phyloP scores from a whole-genome alignment of 2,888 invertebrate species.

The Drosophila neonasuta region DNA sequence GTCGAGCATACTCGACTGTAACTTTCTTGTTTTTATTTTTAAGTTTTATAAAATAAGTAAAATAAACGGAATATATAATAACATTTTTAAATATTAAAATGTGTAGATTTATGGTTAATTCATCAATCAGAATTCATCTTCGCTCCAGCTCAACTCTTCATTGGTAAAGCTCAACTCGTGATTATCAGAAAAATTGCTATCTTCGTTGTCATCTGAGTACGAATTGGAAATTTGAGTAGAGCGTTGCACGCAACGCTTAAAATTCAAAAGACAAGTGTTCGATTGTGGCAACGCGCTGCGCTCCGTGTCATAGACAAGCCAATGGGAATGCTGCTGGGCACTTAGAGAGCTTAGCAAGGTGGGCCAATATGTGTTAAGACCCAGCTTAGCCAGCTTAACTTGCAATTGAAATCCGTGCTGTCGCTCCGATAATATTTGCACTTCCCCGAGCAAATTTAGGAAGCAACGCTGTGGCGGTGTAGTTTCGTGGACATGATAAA shows the following conservation, averaged over 20 bases:
- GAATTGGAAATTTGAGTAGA: not conserved
- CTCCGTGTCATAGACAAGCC: constrained; percentile 54
- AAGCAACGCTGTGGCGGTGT: constrained; percentile 53
- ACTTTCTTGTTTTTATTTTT: no score
- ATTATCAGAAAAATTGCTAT: constrained; percentile 14
- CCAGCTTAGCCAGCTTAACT: constrained; percentile 52
- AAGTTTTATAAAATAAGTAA: no score
- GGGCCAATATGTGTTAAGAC: constrained; percentile 44
- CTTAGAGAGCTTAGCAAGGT: constrained; percentile 42
- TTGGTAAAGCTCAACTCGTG: constrained; percentile 4
- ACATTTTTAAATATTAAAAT: no score
- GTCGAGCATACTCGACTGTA: no score
- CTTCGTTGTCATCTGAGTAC: not conserved
- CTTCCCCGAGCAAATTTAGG: constrained; percentile 49
- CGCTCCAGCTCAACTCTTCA: not conserved
- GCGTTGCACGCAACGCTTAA: constrained; percentile 30
- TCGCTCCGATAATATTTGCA: constrained; percentile 40
- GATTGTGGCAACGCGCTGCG: constrained; percentile 3
- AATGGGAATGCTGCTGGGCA: constrained; percentile 46
- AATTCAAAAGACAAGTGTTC: constrained; percentile 3
- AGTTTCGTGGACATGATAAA: constrained; percentile 34
- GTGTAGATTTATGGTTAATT: no score
- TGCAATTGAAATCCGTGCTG: constrained; percentile 52
- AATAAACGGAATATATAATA: no score
- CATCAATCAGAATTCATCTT: no score